Base-by-base conservation (phyloP, 37 sponge, comb jelly and placozoan genomes). In the Oopsacas minuta region DNA sequence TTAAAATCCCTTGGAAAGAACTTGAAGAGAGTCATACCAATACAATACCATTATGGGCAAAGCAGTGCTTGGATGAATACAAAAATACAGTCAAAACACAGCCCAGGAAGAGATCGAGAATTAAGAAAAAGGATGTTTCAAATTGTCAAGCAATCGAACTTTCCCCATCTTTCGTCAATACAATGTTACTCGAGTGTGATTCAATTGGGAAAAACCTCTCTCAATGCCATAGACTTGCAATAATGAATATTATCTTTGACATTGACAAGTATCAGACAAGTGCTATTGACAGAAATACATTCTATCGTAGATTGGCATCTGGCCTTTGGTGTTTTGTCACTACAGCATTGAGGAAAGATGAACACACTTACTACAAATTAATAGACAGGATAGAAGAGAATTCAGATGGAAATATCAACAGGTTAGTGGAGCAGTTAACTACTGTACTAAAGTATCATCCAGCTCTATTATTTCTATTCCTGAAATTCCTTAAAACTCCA, bases 251-350 rank as follows among this genome's bases (percentile, higher is more conserved):
- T 25, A 61, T 61, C 5, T 61, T 61, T 34, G 75, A 61, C 75
- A 61, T 61, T 12, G 75, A 61, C 75, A 61, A 61, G 22, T 61
- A 61, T n/a, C 75, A 61, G 75, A 61, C 75, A 5, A 61, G 75
- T 12, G 75, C 75, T 61, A 25, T 61, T 34, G 75, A 61, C 30
- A 61, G 75, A 61, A 61, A 61, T n/a, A 61, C 75, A 20, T 61
- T 61, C 75, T 61, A 61, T 34, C 75, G 75, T n/a, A 3, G 75
- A 3, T n/a, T 61, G 75, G 75, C 75, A 61, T 61, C 75, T 25
- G 75, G 75, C 5, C 75, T 61, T 10, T 61, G 75, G 75, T 61
- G 75, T 12, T 61, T 61, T 12, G 75, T 61, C 17, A 61, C 75
- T 61, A 61, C 75, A n/a, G 75, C 75, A 7, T 12, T 61, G 75